Conservation (phyloP, 2,797 vertebrate genomes). For the Parauchenoglanis ngamensis region DNA sequence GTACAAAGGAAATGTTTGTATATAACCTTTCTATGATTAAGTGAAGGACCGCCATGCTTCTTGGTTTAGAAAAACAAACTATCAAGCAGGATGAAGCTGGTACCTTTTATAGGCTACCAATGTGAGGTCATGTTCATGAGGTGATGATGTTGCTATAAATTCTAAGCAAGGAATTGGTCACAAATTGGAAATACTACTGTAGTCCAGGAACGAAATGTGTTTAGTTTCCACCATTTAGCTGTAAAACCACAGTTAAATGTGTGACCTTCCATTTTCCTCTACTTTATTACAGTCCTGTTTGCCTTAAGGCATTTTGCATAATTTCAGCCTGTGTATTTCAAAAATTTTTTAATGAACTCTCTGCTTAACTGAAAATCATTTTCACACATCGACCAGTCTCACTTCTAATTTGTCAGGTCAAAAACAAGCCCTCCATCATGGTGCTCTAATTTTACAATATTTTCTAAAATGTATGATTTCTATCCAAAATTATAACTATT, state of each 20-base stretch:
- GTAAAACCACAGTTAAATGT: background rate
- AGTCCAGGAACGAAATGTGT: background rate
- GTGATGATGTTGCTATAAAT: background rate
- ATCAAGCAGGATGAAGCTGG: background rate
- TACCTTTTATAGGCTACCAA: background rate
- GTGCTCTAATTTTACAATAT: background rate
- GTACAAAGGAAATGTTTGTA: background rate
- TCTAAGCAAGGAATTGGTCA: background rate
- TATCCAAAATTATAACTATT: background rate
- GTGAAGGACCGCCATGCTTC: background rate
- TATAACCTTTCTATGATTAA: background rate
- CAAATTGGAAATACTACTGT: background rate
- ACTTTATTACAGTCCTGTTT: background rate
- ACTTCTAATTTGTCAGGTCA: background rate
- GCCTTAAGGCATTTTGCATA: background rate
- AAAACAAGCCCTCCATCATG: background rate
- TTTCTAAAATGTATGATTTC: slow-evolving; percentile 2
- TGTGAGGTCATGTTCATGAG: background rate
- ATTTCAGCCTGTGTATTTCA: background rate
- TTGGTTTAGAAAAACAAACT: background rate
- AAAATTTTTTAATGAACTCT: background rate
- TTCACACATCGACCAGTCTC: background rate
- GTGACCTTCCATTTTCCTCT: background rate
- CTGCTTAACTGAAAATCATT: background rate
- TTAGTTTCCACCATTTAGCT: background rate